Evolutionary conservation across 2,888 invertebrate genomes (phyloP), one percentile per base, ranked within the genome.

Genomic region (Pecten maximus): DNA sequence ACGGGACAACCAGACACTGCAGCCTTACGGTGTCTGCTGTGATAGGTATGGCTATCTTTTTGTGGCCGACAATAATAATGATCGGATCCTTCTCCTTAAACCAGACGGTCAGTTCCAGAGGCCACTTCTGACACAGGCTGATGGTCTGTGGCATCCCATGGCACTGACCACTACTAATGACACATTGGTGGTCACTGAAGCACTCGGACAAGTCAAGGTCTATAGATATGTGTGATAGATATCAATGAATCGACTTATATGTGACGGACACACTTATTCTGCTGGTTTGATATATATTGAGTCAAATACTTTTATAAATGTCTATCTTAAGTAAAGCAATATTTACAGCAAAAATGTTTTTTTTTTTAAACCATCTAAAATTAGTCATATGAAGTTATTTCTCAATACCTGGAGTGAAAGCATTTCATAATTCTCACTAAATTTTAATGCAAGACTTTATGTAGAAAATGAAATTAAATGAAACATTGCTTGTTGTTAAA

Each of bases 111-210:
- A 93, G 35, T 95, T 96, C 88, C 93, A 94, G 12, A 92, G 93
- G 23, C 94, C 94, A 90, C 91, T 96, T 19, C 89, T 96, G 40
- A 94, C 95, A 10, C 94, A 94, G 89, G 89, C 88, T 35, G 94
- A 96, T 89, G 93, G 93, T 39, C 90, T 96, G 28, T 96, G 95
- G 95, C 95, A 96, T 87, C 96, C 96, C 12, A 95, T 96, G 94
- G 95, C 95, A 1, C 48, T 96, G 10, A 92, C 94, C 28, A 93
- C 96, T 8, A 93, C 94, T 88, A 92, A 93, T 28, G 92, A 93
- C 39, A 96, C 96, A 23, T 93, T 96, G 35, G 92, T 95, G 16
- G 93, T 96, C 19, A 95, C 96, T 19, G 96, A 96, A 90, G 95
- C 95, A n/a, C 92, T 96, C n/a, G 96, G 96, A 0, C 95, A 96